Percentiles rank a stretch among this genome's conserved stretches.
Evolutionary conservation across 2,888 invertebrate species (phyloP).

Genomic region (Callosobruchus maculatus): DNA sequence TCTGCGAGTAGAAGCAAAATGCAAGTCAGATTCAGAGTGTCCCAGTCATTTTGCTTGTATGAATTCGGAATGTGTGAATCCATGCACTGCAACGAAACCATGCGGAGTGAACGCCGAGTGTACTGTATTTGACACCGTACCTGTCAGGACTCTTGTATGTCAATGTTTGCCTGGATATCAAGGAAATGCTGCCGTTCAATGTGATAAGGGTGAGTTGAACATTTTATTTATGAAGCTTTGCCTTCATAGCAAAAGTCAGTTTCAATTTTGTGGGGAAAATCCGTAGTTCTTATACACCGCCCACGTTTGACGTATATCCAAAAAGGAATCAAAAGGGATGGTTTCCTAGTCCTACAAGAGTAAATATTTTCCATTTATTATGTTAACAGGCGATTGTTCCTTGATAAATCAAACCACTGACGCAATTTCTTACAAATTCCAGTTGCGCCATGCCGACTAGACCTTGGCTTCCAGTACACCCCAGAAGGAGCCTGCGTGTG

Average conservation of each 20-base stretch:
- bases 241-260: too few species aligned
- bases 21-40: conserved; percentile 77
- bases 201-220: conserved; percentile 68
- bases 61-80: conserved; percentile 76
- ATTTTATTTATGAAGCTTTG: too few species aligned
- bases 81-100: conserved; percentile 73
- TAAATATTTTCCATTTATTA: too few species aligned
- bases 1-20: conserved; percentile 58
- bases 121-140: conserved; percentile 73
- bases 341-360: too few species aligned
- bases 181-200: conserved; percentile 82
- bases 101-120: conserved; percentile 80
- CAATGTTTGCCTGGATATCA: conserved; percentile 81
- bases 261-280: too few species aligned
- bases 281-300: too few species aligned
- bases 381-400: too few species aligned
- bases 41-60: conserved; percentile 81
- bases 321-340: too few species aligned
- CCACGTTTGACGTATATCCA: too few species aligned
- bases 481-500: conserved; percentile 69
- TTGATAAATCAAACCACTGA: background rate
- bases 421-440: conserved; percentile 30
- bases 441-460: conserved; percentile 62
- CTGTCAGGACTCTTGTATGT: conserved; percentile 85
- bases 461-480: conserved; percentile 65